These are phyloP conservation scores for Porites evermanni DNA, from an alignment of 92 coral and sea anemone species.

Conservation along the genomic window DNA sequence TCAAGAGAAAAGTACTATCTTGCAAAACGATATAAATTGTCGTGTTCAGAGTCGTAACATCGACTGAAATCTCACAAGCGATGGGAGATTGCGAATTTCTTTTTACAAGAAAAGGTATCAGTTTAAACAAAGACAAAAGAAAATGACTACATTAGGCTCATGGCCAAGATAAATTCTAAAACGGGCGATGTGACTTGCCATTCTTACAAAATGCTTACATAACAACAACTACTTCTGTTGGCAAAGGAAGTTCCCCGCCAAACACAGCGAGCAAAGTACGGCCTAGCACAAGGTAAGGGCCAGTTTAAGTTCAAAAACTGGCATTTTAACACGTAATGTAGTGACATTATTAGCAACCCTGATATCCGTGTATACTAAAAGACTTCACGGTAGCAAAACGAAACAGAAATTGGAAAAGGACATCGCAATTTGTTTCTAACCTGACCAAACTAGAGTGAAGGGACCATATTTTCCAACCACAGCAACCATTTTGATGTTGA, in stretches of 20 bases:
- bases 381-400: background rate
- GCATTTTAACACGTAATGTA: background rate
- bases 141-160: background rate
- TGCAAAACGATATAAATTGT: background rate
- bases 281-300: background rate
- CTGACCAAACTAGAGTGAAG: slow-evolving; percentile 70
- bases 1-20: background rate
- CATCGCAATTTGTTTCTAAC: slow-evolving; percentile 20
- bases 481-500: slow-evolving; percentile 49
- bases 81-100: background rate
- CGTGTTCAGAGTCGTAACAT: background rate
- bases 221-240: background rate
- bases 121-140: too few species aligned
- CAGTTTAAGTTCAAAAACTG: background rate
- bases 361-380: background rate
- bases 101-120: background rate
- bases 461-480: slow-evolving; percentile 74
- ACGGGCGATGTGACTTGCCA: too few species aligned
- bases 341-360: background rate
- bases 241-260: too few species aligned
- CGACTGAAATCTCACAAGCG: background rate
- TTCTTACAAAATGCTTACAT: too few species aligned
- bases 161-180: too few species aligned
- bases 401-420: background rate
- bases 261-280: too few species aligned